Evolutionary conservation across 2,888 invertebrate genomes (phyloP).

Genomic region (Zygothrica quintamaculata): DNA sequence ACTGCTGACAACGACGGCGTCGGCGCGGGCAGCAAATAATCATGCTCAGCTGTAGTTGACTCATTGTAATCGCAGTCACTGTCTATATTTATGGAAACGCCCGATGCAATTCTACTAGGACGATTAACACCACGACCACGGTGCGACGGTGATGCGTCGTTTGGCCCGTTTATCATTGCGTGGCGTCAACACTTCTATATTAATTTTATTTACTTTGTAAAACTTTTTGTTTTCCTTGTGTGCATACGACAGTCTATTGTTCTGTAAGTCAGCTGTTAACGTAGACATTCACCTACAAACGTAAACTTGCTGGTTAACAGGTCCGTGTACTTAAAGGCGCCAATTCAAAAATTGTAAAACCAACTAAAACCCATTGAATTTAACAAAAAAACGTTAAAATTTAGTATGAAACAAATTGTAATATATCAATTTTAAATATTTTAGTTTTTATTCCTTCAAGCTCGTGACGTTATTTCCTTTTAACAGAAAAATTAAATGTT

Average conservation of each 20-base stretch:
- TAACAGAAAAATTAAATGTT: no score
- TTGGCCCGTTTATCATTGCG: slow-evolving; percentile 64
- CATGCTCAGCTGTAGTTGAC: slow-evolving; percentile 72
- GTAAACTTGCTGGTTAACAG: background rate
- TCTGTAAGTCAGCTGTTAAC: slow-evolving; percentile 34
- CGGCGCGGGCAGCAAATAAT: slow-evolving; percentile 59
- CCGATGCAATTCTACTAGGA: slow-evolving; percentile 5
- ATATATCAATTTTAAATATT: no score
- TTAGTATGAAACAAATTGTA: no score
- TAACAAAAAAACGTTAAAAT: no score
- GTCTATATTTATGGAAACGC: slow-evolving; percentile 44
- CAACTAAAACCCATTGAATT: no score
- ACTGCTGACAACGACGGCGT: slow-evolving; percentile 39
- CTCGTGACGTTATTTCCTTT: no score
- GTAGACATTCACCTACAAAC: slow-evolving; percentile 40
- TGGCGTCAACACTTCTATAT: slow-evolving; percentile 1
- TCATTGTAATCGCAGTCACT: slow-evolving; percentile 68
- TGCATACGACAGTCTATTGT: slow-evolving; percentile 36
- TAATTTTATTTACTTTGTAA: slow-evolving; percentile 31
- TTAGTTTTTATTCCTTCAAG: no score
- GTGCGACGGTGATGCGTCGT: slow-evolving; percentile 50
- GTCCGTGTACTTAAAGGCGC: background rate
- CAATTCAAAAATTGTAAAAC: background rate
- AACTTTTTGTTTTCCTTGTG: slow-evolving; percentile 37
- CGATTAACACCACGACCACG: slow-evolving; percentile 35